phyloP scores from a whole-genome alignment of 1,140 invertebrate species.

The Schlechtendalia chinensis region DNA sequence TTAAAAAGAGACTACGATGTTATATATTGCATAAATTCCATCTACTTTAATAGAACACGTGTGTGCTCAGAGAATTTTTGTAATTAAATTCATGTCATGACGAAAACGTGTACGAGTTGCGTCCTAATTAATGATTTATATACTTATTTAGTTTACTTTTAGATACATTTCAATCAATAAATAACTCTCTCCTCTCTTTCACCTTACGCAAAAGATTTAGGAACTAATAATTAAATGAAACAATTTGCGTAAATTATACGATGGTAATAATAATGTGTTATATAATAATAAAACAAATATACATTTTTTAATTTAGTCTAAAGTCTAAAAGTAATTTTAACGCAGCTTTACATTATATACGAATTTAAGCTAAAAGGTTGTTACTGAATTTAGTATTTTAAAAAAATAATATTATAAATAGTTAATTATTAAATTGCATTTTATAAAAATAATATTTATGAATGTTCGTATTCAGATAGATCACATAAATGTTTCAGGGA shows the following conservation, averaged over 20 bases:
- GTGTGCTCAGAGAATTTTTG: background rate
- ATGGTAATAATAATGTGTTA: background rate
- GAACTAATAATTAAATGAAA: background rate
- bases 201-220: background rate
- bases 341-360: background rate
- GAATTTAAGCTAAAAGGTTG: background rate
- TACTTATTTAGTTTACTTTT: no score
- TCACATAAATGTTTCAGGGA: no score
- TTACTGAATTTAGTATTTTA: background rate
- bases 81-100: conserved; percentile 20
- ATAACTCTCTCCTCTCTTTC: background rate
- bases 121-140: background rate
- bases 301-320: background rate
- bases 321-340: background rate
- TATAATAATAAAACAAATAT: background rate
- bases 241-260: background rate
- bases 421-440: no score
- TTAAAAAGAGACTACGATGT: background rate
- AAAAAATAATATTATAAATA: no score
- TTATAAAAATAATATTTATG: no score
- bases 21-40: background rate
- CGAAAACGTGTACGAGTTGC: background rate
- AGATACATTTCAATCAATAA: background rate
- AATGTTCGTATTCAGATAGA: no score
- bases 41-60: background rate